Evolutionary conservation across 2,797 vertebrate genomes (phyloP).

Genomic region (Gallinago solitaria): DNA sequence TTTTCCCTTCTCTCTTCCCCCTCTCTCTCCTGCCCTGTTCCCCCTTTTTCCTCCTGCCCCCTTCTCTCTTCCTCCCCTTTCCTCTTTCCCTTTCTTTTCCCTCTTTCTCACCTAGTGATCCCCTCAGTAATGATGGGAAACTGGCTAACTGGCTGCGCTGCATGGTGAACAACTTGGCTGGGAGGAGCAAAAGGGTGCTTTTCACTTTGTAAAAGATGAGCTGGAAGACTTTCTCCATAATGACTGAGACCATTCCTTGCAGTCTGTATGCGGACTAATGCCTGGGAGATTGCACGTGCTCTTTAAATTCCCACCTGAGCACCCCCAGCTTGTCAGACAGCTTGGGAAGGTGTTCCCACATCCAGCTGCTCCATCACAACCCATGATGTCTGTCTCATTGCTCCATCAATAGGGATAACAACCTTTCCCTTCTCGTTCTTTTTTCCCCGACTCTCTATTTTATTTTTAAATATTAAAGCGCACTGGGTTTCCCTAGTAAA

Average conservation of each 20-base stretch:
- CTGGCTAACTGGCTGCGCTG: neutral
- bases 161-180: neutral
- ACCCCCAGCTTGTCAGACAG: neutral
- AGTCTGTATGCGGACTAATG: neutral
- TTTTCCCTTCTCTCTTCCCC: neutral
- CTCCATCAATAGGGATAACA: neutral
- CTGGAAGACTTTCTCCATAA: neutral
- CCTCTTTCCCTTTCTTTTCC: neutral
- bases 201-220: neutral
- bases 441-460: neutral
- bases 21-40: neutral
- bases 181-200: neutral
- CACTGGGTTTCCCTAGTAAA: constrained; percentile 66
- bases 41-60: neutral
- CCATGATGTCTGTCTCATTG: neutral
- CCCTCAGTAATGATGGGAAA: neutral
- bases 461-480: constrained; percentile 63
- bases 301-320: neutral
- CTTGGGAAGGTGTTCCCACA: neutral
- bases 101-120: neutral
- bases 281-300: neutral
- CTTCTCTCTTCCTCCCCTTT: neutral
- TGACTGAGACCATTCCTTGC: neutral
- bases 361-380: neutral
- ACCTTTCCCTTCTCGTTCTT: neutral